Evolutionary conservation across 2,888 invertebrate genomes (phyloP).

Genomic region (Aethes cnicana): DNA sequence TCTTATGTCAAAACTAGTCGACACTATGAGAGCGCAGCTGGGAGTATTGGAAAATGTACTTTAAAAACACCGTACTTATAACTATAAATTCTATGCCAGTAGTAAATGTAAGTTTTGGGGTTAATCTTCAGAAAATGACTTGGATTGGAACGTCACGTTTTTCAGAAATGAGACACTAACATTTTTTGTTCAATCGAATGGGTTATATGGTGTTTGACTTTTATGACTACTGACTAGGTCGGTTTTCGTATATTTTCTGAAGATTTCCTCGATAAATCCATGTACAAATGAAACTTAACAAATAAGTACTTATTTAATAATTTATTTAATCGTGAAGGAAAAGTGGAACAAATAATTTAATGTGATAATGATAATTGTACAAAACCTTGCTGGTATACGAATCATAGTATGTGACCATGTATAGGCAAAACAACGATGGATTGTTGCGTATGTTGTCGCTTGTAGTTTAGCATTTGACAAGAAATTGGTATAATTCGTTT

Average conservation of each 20-base stretch:
- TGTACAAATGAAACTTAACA: background rate
- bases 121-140: background rate
- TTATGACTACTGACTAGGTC: no score
- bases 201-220: no score
- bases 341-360: constrained; percentile 6
- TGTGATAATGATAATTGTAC: constrained; percentile 18
- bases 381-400: background rate
- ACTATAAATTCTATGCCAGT: background rate
- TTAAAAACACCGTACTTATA: constrained; percentile 44
- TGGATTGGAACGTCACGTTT: no score
- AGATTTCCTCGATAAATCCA: background rate
- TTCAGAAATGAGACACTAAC: no score
- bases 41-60: constrained; percentile 71
- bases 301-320: constrained; percentile 4
- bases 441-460: background rate
- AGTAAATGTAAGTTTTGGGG: background rate
- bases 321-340: no score
- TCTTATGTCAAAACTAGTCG: constrained; percentile 86
- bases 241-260: no score
- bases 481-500: background rate
- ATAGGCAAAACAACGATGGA: background rate
- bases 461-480: background rate
- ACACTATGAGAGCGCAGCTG: constrained; percentile 87
- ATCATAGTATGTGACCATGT: background rate
- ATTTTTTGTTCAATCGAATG: no score